A percentile compares a stretch with the other conserved stretches of the same genome.
Conservation (phyloP, 2,888 invertebrate species). For the Fabriciana adippe region DNA sequence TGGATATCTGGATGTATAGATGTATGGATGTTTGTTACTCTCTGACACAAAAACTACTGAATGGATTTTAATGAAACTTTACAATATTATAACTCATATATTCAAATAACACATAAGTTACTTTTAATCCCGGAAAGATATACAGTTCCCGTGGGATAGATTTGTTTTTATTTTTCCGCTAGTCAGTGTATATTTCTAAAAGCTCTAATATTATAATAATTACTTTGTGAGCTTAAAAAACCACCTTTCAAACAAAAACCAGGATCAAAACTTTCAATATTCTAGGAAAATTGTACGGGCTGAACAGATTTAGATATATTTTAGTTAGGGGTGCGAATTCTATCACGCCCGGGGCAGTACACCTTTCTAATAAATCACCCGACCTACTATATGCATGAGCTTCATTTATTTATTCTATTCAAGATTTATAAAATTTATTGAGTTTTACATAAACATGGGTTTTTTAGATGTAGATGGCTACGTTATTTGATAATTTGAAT, state of each 20-base stretch:
- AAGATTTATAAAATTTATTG: slow-evolving; percentile 17
- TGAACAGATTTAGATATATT: slow-evolving; percentile 7
- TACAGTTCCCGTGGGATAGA: too few relatives aligned
- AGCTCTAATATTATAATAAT: too few relatives aligned
- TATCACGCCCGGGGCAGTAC: slow-evolving; percentile 47
- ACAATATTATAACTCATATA: too few relatives aligned
- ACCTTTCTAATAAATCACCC: slow-evolving; percentile 81
- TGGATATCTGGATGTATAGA: too few relatives aligned
- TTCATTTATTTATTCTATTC: slow-evolving; percentile 27
- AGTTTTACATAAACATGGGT: slow-evolving; percentile 12
- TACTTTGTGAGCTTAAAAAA: background rate
- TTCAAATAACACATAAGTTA: too few relatives aligned
- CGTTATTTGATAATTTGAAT: slow-evolving; percentile 12
- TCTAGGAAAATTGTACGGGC: slow-evolving; percentile 1
- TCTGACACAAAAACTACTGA: too few relatives aligned
- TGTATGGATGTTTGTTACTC: too few relatives aligned
- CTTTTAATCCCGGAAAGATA: too few relatives aligned
- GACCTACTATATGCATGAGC: slow-evolving; percentile 75
- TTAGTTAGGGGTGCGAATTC: slow-evolving; percentile 29
- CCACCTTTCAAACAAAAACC: background rate
- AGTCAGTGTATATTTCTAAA: too few relatives aligned
- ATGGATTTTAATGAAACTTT: too few relatives aligned
- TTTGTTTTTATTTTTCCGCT: too few relatives aligned
- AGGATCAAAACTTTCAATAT: background rate
- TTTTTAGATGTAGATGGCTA: background rate